These are phyloP conservation scores for Galleria mellonella DNA, from an alignment of 1,140 invertebrate genomes.

Conservation along the genomic window DNA sequence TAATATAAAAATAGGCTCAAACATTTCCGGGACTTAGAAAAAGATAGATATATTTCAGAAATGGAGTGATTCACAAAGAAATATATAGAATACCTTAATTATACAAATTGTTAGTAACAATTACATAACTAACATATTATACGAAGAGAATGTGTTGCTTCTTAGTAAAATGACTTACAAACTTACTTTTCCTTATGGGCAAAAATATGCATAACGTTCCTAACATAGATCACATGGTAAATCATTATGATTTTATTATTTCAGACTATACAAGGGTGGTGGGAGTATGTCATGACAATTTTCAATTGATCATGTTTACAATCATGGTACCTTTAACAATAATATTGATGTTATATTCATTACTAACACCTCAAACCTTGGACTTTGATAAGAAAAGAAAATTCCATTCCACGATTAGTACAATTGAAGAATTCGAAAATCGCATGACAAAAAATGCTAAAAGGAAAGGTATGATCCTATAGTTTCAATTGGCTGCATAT, in stretches of 20 bases:
- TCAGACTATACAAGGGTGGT: slow-evolving; percentile 39
- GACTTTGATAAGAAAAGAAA: slow-evolving; percentile 7
- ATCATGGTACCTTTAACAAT: slow-evolving; percentile 33
- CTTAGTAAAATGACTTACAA: too few species aligned
- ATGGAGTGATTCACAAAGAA: too few species aligned
- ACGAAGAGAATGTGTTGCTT: too few species aligned
- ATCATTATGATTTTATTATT: slow-evolving; percentile 12
- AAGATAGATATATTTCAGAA: too few species aligned
- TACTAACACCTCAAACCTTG: slow-evolving; percentile 33
- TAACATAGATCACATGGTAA: not conserved
- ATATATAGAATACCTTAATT: too few species aligned
- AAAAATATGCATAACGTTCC: not conserved
- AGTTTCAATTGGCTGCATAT: not conserved
- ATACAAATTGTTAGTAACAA: too few species aligned
- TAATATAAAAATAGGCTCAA: too few species aligned
- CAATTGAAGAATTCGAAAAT: not conserved
- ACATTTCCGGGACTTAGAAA: too few species aligned
- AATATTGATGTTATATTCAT: slow-evolving; percentile 29
- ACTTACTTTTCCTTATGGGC: too few species aligned
- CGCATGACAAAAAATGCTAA: not conserved
- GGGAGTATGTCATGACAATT: slow-evolving; percentile 31
- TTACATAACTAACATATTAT: too few species aligned
- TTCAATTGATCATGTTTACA: slow-evolving; percentile 29
- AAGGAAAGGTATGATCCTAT: slow-evolving; percentile 17
- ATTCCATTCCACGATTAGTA: too few species aligned